These are phyloP conservation scores for Cebuella pygmaea DNA, from an alignment of 2,797 vertebrate species.

Conservation along the genomic window DNA sequence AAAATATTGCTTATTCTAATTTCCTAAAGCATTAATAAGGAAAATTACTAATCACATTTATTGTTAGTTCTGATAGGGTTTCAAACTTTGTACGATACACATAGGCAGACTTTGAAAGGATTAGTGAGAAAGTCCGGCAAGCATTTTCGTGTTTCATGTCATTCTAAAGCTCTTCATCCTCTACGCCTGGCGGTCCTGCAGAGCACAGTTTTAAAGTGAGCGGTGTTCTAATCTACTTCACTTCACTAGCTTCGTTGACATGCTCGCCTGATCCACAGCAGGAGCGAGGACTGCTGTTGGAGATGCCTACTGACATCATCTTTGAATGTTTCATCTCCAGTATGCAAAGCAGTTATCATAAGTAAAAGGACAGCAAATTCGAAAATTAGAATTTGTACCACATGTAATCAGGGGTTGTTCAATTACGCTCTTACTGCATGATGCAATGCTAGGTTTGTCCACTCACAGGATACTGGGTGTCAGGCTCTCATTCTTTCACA, in stretches of 20 bases:
- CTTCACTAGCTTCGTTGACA: background rate
- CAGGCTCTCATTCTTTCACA: no score
- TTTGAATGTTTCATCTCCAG: background rate
- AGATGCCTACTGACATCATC: no score
- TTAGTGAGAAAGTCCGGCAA: background rate
- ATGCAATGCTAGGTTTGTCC: background rate
- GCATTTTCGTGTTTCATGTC: background rate
- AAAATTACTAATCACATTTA: rapidly evolving
- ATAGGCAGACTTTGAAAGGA: background rate
- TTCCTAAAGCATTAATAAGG: background rate
- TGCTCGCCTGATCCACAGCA: no score
- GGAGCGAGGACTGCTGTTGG: rapidly evolving
- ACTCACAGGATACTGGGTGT: background rate
- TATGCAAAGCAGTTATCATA: rapidly evolving
- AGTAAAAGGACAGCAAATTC: background rate
- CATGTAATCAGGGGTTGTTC: background rate
- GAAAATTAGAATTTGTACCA: no score
- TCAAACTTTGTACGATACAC: background rate
- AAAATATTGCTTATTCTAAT: no score
- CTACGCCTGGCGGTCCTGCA: background rate
- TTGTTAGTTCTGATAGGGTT: background rate
- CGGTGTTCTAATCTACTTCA: no score
- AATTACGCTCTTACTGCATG: no score
- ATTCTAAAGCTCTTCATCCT: background rate
- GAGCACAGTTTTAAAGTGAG: background rate